Conservation (phyloP, 2,888 invertebrate genomes). For the Octonoba sinensis region DNA sequence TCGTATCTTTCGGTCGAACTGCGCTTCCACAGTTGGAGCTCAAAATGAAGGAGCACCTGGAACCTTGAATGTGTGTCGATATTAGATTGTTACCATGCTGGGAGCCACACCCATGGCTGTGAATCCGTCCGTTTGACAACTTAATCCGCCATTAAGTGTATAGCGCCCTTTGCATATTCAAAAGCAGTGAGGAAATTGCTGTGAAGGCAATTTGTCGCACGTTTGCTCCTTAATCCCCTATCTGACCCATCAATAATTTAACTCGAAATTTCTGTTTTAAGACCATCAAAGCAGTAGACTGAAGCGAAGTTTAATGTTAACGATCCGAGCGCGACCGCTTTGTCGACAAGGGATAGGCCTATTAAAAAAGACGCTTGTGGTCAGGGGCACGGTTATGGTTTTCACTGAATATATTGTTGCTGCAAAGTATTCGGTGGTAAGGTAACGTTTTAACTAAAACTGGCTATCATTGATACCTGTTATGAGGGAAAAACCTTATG, state of each 20-base stretch:
- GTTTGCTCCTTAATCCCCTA: slow-evolving; percentile 50
- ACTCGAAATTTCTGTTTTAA: slow-evolving; percentile 44
- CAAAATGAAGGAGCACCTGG: slow-evolving; percentile 20
- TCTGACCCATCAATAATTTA: slow-evolving; percentile 41
- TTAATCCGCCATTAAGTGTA: slow-evolving; percentile 47
- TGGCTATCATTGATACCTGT: no score
- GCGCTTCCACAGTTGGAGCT: no score
- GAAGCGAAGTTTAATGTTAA: slow-evolving; percentile 22
- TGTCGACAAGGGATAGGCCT: slow-evolving; percentile 3
- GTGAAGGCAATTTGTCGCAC: slow-evolving; percentile 49
- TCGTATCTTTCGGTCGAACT: no score
- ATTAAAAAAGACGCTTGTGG: slow-evolving; percentile 10
- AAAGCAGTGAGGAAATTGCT: slow-evolving; percentile 38
- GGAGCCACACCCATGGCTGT: slow-evolving; percentile 37
- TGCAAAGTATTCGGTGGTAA: no score
- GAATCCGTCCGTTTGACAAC: slow-evolving; percentile 38
- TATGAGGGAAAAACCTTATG: no score
- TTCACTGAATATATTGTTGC: no score
- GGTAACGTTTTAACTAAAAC: no score
- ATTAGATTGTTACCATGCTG: slow-evolving; percentile 19
- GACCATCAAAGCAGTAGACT: slow-evolving; percentile 22
- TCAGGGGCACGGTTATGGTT: no score
- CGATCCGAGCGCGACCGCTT: slow-evolving; percentile 21
- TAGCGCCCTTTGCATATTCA: slow-evolving; percentile 43
- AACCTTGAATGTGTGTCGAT: slow-evolving; percentile 13